Percentiles rank a stretch among this genome's conserved stretches.
These are phyloP conservation scores for Stichodactyla mertensii DNA, from an alignment of 64 coral and sea anemone genomes.

Conservation along the genomic window DNA sequence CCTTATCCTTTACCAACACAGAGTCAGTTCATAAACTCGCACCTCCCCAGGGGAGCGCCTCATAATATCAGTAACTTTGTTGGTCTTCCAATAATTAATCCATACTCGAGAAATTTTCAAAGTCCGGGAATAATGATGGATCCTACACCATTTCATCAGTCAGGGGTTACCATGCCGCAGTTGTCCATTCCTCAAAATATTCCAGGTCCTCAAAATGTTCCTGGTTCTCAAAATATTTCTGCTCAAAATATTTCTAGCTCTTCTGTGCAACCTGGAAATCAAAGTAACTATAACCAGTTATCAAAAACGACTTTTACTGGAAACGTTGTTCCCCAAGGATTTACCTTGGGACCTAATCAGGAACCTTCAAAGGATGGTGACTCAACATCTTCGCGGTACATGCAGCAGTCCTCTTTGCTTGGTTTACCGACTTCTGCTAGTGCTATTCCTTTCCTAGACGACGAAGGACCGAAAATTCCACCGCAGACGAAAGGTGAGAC, in stretches of 20 bases:
- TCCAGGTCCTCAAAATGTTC: neutral
- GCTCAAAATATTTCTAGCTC: neutral
- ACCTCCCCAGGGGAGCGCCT: neutral
- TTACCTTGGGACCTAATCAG: neutral
- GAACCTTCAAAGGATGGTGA: neutral
- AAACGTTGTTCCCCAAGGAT: neutral
- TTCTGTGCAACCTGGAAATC: neutral
- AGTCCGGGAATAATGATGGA: neutral
- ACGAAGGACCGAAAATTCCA: neutral
- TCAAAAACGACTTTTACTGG: neutral
- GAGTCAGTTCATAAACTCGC: neutral
- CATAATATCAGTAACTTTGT: neutral
- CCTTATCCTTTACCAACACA: neutral
- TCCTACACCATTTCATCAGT: neutral
- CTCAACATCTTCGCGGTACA: neutral
- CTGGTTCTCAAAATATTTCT: neutral
- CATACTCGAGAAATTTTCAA: neutral
- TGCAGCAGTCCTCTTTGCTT: conserved; percentile 6
- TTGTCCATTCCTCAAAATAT: neutral
- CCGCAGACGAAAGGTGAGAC: neutral
- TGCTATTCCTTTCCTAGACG: neutral
- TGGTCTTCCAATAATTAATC: neutral
- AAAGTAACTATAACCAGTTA: neutral
- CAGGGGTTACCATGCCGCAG: neutral
- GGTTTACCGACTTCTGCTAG: neutral